Evolutionary conservation across 2,888 invertebrate species (phyloP).

Genomic region (Malachius bipustulatus): DNA sequence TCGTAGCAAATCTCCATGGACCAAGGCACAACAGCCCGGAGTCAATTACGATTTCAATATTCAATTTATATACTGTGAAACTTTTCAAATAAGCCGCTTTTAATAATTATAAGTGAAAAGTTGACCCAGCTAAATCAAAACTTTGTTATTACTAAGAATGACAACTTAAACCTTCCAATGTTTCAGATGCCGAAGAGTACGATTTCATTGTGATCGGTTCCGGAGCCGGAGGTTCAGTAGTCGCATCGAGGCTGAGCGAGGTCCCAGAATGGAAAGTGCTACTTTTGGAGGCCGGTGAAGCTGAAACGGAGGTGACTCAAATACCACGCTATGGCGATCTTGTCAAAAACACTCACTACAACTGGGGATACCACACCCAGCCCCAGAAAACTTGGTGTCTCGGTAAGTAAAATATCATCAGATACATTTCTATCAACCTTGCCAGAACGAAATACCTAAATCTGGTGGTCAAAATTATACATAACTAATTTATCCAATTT

Average conservation of each 20-base stretch:
- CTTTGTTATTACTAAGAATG: no score
- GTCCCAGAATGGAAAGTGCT: slow-evolving; percentile 37
- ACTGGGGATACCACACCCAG: slow-evolving; percentile 46
- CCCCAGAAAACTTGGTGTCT: slow-evolving; percentile 42
- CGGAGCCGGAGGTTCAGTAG: slow-evolving; percentile 39
- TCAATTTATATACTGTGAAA: no score
- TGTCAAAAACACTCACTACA: slow-evolving; percentile 40
- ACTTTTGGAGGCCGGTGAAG: slow-evolving; percentile 42
- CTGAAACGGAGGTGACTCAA: slow-evolving; percentile 37
- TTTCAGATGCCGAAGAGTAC: slow-evolving; percentile 29
- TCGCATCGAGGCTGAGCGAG: slow-evolving; percentile 40
- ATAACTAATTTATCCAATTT: no score
- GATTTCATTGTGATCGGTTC: slow-evolving; percentile 39
- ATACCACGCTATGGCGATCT: slow-evolving; percentile 35
- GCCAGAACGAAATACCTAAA: neutral
- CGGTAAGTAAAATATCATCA: slow-evolving; percentile 28
- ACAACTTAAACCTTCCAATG: no score
- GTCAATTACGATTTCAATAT: no score
- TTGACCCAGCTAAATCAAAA: no score
- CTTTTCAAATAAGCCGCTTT: no score
- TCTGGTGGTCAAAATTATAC: no score
- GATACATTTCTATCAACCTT: neutral
- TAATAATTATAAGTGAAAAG: no score
- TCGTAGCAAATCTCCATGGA: no score
- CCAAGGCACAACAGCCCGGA: no score